Conservation (phyloP, 2,797 vertebrate genomes). For the Peromyscus attwateri region DNA sequence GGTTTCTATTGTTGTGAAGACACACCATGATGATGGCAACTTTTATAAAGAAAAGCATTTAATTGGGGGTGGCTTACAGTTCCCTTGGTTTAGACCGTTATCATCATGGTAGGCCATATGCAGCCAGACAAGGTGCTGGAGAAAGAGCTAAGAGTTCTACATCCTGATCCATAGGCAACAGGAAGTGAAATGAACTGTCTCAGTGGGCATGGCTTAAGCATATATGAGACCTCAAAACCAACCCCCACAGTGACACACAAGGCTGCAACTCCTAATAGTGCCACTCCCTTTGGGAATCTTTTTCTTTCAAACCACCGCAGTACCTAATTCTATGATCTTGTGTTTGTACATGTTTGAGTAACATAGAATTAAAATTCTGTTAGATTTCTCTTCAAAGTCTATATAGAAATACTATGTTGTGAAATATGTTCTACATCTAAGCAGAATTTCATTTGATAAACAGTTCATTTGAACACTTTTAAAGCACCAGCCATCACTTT, state of each 20-base stretch:
- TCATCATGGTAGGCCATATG: neutral
- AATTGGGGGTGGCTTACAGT: neutral
- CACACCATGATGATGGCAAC: neutral
- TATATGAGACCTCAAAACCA: neutral
- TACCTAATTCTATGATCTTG: neutral
- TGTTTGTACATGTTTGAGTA: neutral
- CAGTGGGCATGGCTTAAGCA: neutral
- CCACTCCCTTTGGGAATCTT: neutral
- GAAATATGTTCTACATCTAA: neutral
- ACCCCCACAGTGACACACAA: neutral
- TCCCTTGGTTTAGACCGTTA: neutral
- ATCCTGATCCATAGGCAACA: neutral
- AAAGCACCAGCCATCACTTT: neutral
- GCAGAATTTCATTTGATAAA: conserved; percentile 45
- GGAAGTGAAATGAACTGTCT: neutral
- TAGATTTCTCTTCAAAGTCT: conserved; percentile 4
- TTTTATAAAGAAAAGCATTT: neutral
- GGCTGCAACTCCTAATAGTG: neutral
- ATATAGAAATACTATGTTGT: neutral
- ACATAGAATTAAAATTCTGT: conserved; percentile 14
- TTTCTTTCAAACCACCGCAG: neutral
- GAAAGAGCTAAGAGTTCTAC: neutral
- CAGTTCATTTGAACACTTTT: conserved; percentile 1
- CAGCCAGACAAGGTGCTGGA: neutral
- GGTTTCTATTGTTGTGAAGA: neutral